Base-by-base conservation (phyloP, 1,140 invertebrate species). In the Lerema accius region DNA sequence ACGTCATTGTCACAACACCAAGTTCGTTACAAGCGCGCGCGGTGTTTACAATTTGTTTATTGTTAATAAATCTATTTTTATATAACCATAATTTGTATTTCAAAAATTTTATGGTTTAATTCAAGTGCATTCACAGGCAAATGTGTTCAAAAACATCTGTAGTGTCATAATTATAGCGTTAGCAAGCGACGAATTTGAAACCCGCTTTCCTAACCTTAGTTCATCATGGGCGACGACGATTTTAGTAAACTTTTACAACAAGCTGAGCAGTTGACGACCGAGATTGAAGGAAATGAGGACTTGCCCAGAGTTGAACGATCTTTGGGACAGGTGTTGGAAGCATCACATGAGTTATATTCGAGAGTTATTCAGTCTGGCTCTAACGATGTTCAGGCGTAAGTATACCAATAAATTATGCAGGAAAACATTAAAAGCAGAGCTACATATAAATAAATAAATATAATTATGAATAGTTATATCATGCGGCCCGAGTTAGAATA, bases 301-400 rank as follows among this genome's bases (percentile, higher is more conserved):
- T 82, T 97, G 48, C 96, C 96, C 4, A 94, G 97, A 86, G 96
- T 99, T 5, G 96, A 98, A 74, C 93, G 98, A 68, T 98, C 97
- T 76, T 90, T 99, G 16, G 94, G 95, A 35, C 98, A 99, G 92
- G 96, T 99, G 23, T 91, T 97, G 23, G 97, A 99, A 89, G 97
- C 96, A 26, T 97, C 97, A 0, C 95, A 97, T 74, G 96, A 98
- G 84, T 86, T 99, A 5, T 97, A 97, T 92, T 94, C 95, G 0
- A 93, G 95, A 81, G 95, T 97, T 14, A 96, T 96, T 11, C 95
- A 96, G 82, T 94, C 95, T 51, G 95, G 95, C 28, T 94, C 95
- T 17, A 96, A 96, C 71, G 97, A 98, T 91, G 95, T 97, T 67
- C 97, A 98, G 92, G 98, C 97, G 97, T 98, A 94, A 94, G 95